phyloP scores from a whole-genome alignment of 2,113 vertebrate genomes.

The Pteronura brasiliensis region DNA sequence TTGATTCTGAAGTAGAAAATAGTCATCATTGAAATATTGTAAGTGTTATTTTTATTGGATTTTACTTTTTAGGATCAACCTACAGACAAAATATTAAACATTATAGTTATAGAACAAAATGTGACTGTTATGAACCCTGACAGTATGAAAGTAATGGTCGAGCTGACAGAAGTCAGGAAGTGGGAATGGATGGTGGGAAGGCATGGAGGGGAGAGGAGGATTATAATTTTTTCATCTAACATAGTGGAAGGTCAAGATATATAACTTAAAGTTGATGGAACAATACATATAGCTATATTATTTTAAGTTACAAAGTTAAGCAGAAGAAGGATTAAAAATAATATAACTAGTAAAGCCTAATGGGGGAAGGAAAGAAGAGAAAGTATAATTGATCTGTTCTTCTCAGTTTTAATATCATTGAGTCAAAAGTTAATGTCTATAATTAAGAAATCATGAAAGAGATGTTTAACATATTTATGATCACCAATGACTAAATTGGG shows the following conservation, averaged over 20 bases:
- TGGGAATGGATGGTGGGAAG: not conserved
- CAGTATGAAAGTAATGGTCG: not conserved
- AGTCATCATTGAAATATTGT: not conserved
- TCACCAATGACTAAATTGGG: not conserved
- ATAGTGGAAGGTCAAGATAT: not conserved
- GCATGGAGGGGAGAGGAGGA: not conserved
- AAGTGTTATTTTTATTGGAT: not conserved
- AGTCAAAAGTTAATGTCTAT: constrained; percentile 28
- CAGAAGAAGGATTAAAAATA: not conserved
- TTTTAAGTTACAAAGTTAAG: not conserved
- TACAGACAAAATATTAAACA: not conserved
- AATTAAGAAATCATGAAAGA: constrained; percentile 5
- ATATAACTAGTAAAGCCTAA: not conserved
- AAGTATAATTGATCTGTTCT: not conserved
- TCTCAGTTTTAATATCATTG: not conserved
- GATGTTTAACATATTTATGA: not conserved
- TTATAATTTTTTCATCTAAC: not conserved
- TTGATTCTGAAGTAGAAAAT: not conserved
- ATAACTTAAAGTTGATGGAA: not conserved
- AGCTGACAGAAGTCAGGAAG: not conserved
- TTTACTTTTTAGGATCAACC: not conserved
- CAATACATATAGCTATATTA: not conserved
- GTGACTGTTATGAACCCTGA: not conserved
- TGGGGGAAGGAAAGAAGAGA: not conserved
- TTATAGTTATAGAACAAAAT: not conserved